Base-by-base conservation (phyloP, 2,888 invertebrate species). In the Alloplasta piceator region DNA sequence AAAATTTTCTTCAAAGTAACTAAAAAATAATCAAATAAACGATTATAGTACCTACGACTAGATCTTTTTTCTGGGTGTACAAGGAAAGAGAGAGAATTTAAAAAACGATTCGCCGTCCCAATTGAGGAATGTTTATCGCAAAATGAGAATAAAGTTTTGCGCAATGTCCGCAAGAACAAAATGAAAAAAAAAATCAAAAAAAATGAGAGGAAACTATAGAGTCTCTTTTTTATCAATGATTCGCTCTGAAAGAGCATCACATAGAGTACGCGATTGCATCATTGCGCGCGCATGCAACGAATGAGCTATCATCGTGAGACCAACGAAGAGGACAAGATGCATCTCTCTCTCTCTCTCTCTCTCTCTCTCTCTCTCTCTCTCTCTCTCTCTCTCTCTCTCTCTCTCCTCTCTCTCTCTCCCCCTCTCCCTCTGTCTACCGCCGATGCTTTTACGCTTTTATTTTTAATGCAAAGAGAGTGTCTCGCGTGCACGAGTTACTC, bases 281-380 rank as follows among this genome's bases (percentile, higher is more conserved):
- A 60, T 75, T 77, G 55, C 55, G 48, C 70, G 46, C 10, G 36
- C 46, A 78, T 43, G 58, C 64, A 77, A 58, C 71, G 55, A 79
- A 60, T 50, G 58, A 77, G 68, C 50, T 39, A 66, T 67, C 61
- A 55, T n/a, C 26, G 36, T 4, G 16, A n/a, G 14, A 52, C 36
- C 50, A 66, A 50, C 60, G 48, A 72, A 67, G 71, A 73, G 38
- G 38, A 48, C 52, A 55, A 58, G 85, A 80, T 85, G 85, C 84
- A 83, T 85, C 84, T 86, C 83, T 73, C 58, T 48, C 9, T 46
- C 46, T 46, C 9, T 46, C 46, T 46, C 10, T 83, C 80, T 82
- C 82, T 84, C 86, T 86, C 83, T 82, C 84, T n/a, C n/a, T n/a
- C n/a, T n/a, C 26, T 26, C 3, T 26, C 26, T 26, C 26, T 3